These are phyloP conservation scores for Urocitellus parryii DNA, from an alignment of 2,113 vertebrate genomes.

Conservation along the genomic window DNA sequence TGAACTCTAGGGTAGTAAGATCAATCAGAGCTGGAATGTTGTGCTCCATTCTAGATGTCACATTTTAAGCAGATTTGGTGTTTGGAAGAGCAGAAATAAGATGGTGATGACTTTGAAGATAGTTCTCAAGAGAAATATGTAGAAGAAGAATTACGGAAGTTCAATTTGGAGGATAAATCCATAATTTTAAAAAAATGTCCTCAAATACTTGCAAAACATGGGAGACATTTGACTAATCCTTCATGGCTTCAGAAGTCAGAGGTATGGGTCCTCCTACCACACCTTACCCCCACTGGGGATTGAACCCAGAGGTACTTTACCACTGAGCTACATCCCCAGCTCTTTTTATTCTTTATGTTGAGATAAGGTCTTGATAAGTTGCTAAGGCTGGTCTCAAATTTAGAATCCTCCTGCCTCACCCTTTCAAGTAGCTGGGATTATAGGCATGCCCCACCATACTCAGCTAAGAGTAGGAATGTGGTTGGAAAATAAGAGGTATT, in stretches of 20 bases:
- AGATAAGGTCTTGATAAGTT: too few relatives aligned
- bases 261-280: background rate
- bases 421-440: too few relatives aligned
- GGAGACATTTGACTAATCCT: background rate
- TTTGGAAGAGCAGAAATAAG: background rate
- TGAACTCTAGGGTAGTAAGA: background rate
- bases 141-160: conserved; percentile 58
- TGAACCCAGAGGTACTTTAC: too few relatives aligned
- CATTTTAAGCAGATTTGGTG: conserved; percentile 4
- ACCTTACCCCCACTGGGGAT: too few relatives aligned
- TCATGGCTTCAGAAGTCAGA: background rate
- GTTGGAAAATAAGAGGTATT: background rate
- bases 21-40: background rate
- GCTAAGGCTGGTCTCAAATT: too few relatives aligned
- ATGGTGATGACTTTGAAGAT: conserved; percentile 39
- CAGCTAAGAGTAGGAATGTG: background rate
- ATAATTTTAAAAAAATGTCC: conserved; percentile 1
- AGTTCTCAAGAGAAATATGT: conserved; percentile 19
- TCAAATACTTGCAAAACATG: conserved; percentile 11
- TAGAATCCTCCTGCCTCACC: too few relatives aligned
- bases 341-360: too few relatives aligned
- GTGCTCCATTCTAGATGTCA: background rate
- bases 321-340: too few relatives aligned
- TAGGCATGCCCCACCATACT: too few relatives aligned
- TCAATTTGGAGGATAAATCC: conserved; percentile 30